Conservation (phyloP, 2,888 invertebrate genomes). For the Eledona agricola region DNA sequence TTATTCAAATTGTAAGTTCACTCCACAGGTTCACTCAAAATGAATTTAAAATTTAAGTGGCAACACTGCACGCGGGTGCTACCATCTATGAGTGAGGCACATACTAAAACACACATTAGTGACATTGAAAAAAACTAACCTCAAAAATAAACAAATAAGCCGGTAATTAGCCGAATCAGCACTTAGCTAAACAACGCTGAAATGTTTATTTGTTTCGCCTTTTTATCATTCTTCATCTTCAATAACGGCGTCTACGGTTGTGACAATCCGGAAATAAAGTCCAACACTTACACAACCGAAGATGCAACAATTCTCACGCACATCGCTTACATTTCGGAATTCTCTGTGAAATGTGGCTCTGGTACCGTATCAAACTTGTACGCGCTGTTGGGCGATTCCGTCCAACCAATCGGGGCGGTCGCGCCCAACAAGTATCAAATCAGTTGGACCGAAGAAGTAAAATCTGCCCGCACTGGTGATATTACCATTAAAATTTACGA, state of each 20-base stretch:
- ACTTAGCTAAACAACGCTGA: too few species aligned
- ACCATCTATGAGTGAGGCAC: too few species aligned
- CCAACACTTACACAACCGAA: slow-evolving; percentile 83
- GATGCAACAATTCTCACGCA: slow-evolving; percentile 88
- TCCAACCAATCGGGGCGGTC: slow-evolving; percentile 79
- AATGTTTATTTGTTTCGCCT: background rate
- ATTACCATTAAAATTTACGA: slow-evolving; percentile 83
- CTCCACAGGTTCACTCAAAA: too few species aligned
- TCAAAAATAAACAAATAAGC: too few species aligned
- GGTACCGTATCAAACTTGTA: slow-evolving; percentile 71
- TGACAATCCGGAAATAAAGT: slow-evolving; percentile 70
- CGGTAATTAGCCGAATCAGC: too few species aligned
- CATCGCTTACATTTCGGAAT: slow-evolving; percentile 89
- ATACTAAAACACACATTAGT: too few species aligned
- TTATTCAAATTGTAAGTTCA: too few species aligned
- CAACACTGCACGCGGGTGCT: too few species aligned
- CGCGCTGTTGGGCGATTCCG: slow-evolving; percentile 84
- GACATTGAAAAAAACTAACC: too few species aligned
- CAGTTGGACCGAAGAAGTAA: slow-evolving; percentile 89
- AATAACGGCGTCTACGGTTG: background rate
- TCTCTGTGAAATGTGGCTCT: slow-evolving; percentile 77
- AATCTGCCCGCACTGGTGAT: slow-evolving; percentile 80
- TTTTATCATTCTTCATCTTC: background rate
- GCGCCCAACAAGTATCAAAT: slow-evolving; percentile 85
- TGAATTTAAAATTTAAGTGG: too few species aligned